Evolutionary conservation across 2,797 vertebrate genomes (phyloP).

Genomic region (Nyctalus aviator): DNA sequence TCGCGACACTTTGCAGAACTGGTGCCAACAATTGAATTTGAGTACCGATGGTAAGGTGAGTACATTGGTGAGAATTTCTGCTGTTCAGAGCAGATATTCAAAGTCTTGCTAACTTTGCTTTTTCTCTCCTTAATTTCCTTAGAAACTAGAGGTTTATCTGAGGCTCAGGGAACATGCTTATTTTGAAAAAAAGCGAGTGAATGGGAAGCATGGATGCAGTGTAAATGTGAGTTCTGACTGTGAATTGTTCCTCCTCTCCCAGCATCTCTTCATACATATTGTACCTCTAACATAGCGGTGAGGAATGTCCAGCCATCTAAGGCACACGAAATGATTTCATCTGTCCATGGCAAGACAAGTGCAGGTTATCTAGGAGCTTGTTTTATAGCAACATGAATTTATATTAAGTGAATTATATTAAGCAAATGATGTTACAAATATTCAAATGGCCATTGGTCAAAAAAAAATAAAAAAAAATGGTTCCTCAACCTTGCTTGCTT

Average conservation of each 20-base stretch:
- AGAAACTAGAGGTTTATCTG: slow-evolving; percentile 76
- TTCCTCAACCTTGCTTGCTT: no score
- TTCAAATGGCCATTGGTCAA: no score
- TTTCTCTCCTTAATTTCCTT: slow-evolving; percentile 43
- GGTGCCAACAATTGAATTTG: slow-evolving; percentile 71
- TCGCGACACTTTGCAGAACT: slow-evolving; percentile 58
- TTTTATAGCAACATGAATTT: no score
- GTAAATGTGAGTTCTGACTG: not conserved
- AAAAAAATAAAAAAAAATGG: no score
- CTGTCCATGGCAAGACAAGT: no score
- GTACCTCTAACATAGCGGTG: not conserved
- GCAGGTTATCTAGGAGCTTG: no score
- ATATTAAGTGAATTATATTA: no score
- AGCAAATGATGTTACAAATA: no score
- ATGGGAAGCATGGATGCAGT: not conserved
- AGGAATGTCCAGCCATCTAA: no score
- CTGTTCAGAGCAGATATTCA: not conserved
- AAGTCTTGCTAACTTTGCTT: not conserved
- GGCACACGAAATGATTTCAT: no score
- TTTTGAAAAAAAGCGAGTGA: slow-evolving; percentile 52
- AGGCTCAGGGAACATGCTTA: slow-evolving; percentile 67
- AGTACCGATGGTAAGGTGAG: slow-evolving; percentile 75
- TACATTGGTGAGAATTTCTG: not conserved
- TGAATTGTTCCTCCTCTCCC: not conserved
- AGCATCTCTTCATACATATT: not conserved